These are phyloP conservation scores for Bettongia penicillata DNA, from an alignment of 2,113 vertebrate genomes.

Conservation along the genomic window DNA sequence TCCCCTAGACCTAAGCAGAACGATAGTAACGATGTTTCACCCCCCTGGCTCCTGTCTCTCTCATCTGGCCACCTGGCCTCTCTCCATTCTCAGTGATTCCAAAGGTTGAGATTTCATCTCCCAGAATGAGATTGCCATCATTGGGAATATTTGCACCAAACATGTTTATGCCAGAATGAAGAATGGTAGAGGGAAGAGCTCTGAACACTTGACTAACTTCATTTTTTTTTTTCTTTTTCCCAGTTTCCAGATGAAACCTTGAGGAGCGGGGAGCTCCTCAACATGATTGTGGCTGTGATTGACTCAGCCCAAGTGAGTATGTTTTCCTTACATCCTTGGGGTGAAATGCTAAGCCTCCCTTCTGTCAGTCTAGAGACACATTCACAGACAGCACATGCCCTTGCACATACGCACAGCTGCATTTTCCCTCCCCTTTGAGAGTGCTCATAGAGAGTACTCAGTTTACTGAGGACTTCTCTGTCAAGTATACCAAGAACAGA, in stretches of 20 bases:
- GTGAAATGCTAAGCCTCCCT: background rate
- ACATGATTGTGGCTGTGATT: constrained; percentile 98
- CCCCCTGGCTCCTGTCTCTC: background rate
- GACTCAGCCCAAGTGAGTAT: constrained; percentile 90
- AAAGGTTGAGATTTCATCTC: background rate
- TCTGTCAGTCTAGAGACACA: background rate
- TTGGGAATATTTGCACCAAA: background rate
- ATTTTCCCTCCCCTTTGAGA: background rate
- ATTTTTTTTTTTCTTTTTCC: background rate
- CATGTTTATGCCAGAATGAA: background rate
- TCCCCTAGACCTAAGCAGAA: background rate
- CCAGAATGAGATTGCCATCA: background rate
- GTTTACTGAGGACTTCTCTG: accelerated
- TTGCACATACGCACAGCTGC: too few species aligned
- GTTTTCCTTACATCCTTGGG: accelerated
- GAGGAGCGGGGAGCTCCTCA: constrained; percentile 94
- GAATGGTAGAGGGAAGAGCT: background rate
- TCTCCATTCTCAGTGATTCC: too few species aligned
- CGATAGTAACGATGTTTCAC: background rate
- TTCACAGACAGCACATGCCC: background rate
- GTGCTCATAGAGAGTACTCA: accelerated
- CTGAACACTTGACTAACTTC: accelerated
- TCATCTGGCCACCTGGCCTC: background rate
- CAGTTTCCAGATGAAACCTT: constrained; percentile 98
- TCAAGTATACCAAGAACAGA: background rate